Conservation (phyloP, 1,140 invertebrate genomes). For the Drosophila pallidifrons region DNA sequence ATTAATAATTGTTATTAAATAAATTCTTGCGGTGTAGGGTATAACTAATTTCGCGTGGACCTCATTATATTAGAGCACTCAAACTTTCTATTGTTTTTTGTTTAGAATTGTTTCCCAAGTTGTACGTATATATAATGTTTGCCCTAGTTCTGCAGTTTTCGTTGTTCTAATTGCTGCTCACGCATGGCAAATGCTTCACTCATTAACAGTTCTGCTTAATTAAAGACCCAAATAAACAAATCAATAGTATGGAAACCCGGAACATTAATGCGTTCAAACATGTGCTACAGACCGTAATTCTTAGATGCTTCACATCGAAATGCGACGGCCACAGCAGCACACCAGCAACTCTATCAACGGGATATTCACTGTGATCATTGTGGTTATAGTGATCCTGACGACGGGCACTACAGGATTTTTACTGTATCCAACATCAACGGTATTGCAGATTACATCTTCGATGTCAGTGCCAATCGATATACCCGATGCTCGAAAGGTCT, state of each 20-base stretch:
- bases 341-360: conserved; percentile 33
- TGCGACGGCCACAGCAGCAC: conserved; percentile 52
- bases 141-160: conserved; percentile 53
- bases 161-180: conserved; percentile 66
- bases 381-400: neutral
- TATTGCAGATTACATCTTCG: conserved; percentile 61
- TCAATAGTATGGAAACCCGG: conserved; percentile 5
- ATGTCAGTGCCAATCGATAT: conserved; percentile 67
- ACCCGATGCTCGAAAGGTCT: conserved; percentile 55
- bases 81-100: conserved; percentile 37
- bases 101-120: neutral
- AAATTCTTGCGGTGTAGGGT: conserved; percentile 7
- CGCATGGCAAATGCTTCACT: conserved; percentile 57
- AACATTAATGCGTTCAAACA: neutral
- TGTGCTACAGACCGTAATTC: neutral
- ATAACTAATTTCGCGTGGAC: neutral
- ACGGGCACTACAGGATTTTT: conserved; percentile 18
- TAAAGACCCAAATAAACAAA: conserved; percentile 66
- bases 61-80: neutral
- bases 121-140: neutral
- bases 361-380: conserved; percentile 29
- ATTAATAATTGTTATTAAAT: no score
- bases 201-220: conserved; percentile 70
- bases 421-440: conserved; percentile 46
- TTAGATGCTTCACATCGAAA: conserved; percentile 55